Evolutionary conservation across 30 jellyfish, hydroid and myxozoan genomes (phyloP).

Genomic region (Clytia hemisphaerica): DNA sequence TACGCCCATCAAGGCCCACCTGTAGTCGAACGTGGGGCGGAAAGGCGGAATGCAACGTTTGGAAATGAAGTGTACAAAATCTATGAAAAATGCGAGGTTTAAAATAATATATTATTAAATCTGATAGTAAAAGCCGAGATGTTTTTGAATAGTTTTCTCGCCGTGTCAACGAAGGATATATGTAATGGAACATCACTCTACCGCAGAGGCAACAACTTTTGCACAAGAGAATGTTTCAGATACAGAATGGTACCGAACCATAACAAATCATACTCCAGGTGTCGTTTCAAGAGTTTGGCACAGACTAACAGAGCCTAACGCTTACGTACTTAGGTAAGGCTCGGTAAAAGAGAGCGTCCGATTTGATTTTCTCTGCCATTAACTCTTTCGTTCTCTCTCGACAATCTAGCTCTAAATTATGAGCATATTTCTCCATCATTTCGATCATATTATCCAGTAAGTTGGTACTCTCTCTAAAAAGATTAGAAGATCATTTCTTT

Average conservation of each 20-base stretch:
- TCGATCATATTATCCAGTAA: conserved; percentile 72
- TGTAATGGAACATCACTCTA: background rate
- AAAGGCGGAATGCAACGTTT: conserved; percentile 82
- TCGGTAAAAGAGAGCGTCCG: conserved; percentile 52
- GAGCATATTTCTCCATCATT: conserved; percentile 84
- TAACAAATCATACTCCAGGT: too few relatives aligned
- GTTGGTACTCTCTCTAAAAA: conserved; percentile 45
- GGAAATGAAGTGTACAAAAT: conserved; percentile 61
- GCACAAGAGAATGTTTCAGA: too few relatives aligned
- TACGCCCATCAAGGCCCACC: conserved; percentile 82
- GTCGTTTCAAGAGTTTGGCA: too few relatives aligned
- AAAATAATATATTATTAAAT: background rate
- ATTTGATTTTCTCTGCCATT: conserved; percentile 54
- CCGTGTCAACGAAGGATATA: background rate
- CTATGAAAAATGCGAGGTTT: conserved; percentile 18
- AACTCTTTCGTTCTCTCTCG: conserved; percentile 55
- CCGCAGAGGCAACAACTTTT: background rate
- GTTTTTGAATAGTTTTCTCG: background rate
- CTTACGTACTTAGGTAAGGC: conserved; percentile 73
- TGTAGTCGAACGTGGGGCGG: conserved; percentile 85
- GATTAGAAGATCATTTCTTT: background rate
- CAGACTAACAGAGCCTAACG: too few relatives aligned
- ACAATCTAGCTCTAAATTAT: conserved; percentile 47
- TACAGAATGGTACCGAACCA: too few relatives aligned
- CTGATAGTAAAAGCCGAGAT: too few relatives aligned